Base-by-base conservation (phyloP, 1,140 invertebrate genomes). In the Listronotus oregonensis region DNA sequence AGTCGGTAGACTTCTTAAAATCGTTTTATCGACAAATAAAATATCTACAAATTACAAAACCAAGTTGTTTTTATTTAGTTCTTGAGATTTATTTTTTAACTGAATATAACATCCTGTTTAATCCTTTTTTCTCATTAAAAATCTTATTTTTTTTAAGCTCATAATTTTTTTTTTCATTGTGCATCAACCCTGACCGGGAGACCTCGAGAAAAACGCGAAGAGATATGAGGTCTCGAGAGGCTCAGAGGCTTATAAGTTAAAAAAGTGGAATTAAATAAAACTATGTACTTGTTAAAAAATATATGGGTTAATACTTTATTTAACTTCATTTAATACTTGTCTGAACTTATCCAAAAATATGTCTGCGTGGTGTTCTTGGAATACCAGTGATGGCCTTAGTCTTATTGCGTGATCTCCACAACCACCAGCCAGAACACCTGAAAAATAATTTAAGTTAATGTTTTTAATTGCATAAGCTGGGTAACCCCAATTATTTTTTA, bases 311-410 rank as follows among this genome's bases (percentile, higher is more conserved):
- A 54, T 39, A 39, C 2, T 18, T 77, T 76, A 78, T 77, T 85
- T 83, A 69, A 84, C 82, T 74, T 86, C 81, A 67, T 87, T 88
- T 34, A 97, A 79, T 21, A 91, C 86, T 69, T 88, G 83, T 61
- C 91, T 84, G 43, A 99, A 87, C 46, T 82, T 85, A 67, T 98
- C 93, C 49, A 98, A 81, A 79, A 97, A 96, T 68, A 98, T 91
- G 72, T 97, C 87, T 0, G 93, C 93, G 80, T 99, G 97, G 63
- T 92, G 85, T 65, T 90, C 87, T 69, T 92, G 84, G 76, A 98
- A 97, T 10, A 94, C 89, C 5, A 99, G 82, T 44, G 95, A 90
- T 34, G 97, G 97, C 68, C 97, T 84, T 60, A 99, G 84, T 66
- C 97, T 86, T 54, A 99, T 84, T 0, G 94, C 82, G 3, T 80